A percentile compares a stretch with the other conserved stretches of the same genome.
Conservation (phyloP, 2,888 invertebrate species). For the Perdita meconis region DNA sequence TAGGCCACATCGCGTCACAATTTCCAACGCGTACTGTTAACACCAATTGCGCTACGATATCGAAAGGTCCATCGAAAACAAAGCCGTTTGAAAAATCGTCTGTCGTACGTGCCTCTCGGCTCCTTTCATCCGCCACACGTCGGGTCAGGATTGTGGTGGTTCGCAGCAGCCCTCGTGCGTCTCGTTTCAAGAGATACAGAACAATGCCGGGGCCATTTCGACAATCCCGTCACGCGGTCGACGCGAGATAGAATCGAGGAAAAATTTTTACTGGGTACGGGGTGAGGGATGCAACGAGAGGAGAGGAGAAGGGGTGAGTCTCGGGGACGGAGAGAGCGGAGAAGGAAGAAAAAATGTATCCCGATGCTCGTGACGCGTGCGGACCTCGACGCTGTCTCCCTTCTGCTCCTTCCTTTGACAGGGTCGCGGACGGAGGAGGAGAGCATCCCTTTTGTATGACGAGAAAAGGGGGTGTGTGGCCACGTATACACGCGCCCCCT, state of each 20-base stretch:
- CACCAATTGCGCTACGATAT: conserved; percentile 51
- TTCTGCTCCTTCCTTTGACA: conserved; percentile 10
- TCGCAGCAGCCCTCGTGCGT: conserved; percentile 53
- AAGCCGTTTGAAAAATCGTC: conserved; percentile 58
- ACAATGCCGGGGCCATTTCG: conserved; percentile 67
- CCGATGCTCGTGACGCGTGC: conserved; percentile 29
- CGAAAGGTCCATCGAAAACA: conserved; percentile 61
- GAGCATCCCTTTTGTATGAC: conserved; percentile 50
- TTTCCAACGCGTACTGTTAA: conserved; percentile 46
- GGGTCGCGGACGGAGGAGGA: conserved; percentile 31
- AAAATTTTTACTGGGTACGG: conserved; percentile 39
- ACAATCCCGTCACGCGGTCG: conserved; percentile 70
- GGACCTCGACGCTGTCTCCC: conserved; percentile 1
- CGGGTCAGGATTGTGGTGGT: conserved; percentile 44
- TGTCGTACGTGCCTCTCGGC: conserved; percentile 48
- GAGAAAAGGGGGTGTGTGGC: conserved; percentile 53
- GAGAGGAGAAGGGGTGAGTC: conserved; percentile 13
- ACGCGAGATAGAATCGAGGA: conserved; percentile 67
- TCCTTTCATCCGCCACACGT: conserved; percentile 72
- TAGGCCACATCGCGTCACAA: conserved; percentile 16
- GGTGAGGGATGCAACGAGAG: background rate
- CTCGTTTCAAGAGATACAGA: conserved; percentile 64
- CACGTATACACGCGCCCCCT: conserved; percentile 47
- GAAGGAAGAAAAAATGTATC: conserved; percentile 35
- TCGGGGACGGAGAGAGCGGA: conserved; percentile 30